Conservation (phyloP, 2,113 vertebrate species). For the Seriola dumerili region DNA sequence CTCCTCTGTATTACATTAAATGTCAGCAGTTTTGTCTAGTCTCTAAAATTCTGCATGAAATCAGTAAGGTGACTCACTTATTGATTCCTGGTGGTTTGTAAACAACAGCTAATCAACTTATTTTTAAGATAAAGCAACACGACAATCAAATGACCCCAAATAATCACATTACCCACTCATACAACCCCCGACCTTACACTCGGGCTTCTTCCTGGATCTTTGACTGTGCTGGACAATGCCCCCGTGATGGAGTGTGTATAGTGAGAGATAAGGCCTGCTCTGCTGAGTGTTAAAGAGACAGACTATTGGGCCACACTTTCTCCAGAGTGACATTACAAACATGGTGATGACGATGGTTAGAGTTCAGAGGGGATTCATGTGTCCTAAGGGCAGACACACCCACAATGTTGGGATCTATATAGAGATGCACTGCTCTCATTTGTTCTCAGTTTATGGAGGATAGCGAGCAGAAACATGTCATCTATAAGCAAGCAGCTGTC, state of each 20-base stretch:
- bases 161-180: conserved; percentile 14
- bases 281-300: conserved; percentile 44
- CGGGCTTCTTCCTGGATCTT: not conserved
- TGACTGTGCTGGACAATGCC: conserved; percentile 34
- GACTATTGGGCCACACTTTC: conserved; percentile 45
- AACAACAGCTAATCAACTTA: conserved; percentile 1
- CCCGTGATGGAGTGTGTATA: not conserved
- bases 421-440: not conserved
- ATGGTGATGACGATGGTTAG: conserved; percentile 23
- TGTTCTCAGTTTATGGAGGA: not conserved
- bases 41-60: not conserved
- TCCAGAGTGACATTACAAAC: conserved; percentile 18
- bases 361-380: conserved; percentile 33
- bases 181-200: not conserved
- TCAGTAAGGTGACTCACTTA: not conserved
- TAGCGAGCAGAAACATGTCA: conserved; percentile 49
- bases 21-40: not conserved
- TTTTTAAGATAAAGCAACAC: not conserved
- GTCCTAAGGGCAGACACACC: conserved; percentile 37
- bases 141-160: not conserved
- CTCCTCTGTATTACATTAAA: not conserved
- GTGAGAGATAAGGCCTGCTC: conserved; percentile 38
- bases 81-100: conserved; percentile 13
- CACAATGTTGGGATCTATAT: conserved; percentile 30
- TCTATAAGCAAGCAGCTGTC: conserved; percentile 59